Conservation (phyloP, 2,888 invertebrate species). For the Deilephila porcellus region DNA sequence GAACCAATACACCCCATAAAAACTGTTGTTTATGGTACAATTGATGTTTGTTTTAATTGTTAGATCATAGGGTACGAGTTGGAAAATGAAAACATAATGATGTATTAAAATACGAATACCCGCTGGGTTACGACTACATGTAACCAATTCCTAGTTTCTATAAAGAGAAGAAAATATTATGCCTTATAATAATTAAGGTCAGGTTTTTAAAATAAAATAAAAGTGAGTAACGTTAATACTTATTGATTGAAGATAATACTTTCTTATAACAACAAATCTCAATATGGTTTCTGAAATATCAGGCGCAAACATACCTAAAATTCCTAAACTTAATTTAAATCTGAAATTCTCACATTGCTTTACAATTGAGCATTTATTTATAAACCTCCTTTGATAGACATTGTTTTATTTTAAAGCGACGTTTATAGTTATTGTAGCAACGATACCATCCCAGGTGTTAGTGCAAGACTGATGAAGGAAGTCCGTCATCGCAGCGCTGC, state of each 20-base stretch:
- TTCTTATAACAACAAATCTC: no score
- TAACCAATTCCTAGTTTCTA: neutral
- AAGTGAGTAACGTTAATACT: no score
- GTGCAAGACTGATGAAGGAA: slow-evolving; percentile 47
- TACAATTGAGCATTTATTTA: neutral
- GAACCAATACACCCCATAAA: slow-evolving; percentile 54
- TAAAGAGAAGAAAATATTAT: no score
- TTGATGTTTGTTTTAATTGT: slow-evolving; percentile 9
- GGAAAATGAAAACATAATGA: neutral
- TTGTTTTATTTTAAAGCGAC: neutral
- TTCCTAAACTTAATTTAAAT: no score
- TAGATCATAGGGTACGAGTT: neutral
- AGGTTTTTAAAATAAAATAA: no score
- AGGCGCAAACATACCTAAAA: no score
- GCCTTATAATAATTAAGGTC: no score
- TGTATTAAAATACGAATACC: neutral
- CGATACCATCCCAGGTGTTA: slow-evolving; percentile 33
- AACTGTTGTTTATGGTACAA: slow-evolving; percentile 3
- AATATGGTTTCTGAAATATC: no score
- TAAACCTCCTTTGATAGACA: neutral
- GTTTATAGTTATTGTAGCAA: slow-evolving; percentile 9
- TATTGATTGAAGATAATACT: no score
- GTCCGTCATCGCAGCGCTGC: slow-evolving; percentile 43
- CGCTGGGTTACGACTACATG: neutral
- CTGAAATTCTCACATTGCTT: no score